phyloP scores from a whole-genome alignment of 2,113 vertebrate species.

The Rhea pennata region DNA sequence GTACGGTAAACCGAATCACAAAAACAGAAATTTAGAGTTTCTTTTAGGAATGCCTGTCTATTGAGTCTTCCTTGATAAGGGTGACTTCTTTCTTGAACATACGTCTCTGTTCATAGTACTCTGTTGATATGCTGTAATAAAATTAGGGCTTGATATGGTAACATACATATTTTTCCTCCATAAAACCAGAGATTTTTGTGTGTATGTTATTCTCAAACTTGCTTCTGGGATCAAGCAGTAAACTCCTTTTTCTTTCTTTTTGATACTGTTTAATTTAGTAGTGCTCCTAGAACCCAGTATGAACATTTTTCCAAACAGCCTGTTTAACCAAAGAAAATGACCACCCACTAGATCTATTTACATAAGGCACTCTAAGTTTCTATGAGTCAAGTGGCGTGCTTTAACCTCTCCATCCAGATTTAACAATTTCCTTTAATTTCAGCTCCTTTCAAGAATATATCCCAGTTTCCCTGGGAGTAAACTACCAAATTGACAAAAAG shows the following conservation, averaged over 20 bases:
- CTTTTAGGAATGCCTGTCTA: background rate
- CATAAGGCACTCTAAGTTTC: background rate
- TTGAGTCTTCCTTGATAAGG: background rate
- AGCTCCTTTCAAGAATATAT: background rate
- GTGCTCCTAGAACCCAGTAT: background rate
- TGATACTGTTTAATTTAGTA: conserved; percentile 8
- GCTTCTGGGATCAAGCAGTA: background rate
- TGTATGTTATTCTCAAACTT: background rate
- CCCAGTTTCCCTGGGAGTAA: background rate
- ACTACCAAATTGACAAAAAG: background rate
- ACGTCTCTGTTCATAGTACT: background rate
- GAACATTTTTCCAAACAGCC: background rate
- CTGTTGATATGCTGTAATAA: background rate
- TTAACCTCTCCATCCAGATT: conserved; percentile 19
- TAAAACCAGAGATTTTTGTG: background rate
- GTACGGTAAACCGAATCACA: background rate
- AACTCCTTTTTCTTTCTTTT: background rate
- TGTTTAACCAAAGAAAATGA: conserved; percentile 41
- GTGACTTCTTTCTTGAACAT: background rate
- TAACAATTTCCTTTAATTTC: conserved; percentile 18
- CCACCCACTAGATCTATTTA: conserved; percentile 5
- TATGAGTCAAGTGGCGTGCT: background rate
- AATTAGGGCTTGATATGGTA: background rate
- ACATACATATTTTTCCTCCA: background rate
- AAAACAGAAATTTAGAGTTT: background rate